A percentile compares a stretch with the other conserved stretches of the same genome.
These are phyloP conservation scores for Gephyroberyx darwinii DNA, from an alignment of 2,797 vertebrate genomes.

Conservation along the genomic window DNA sequence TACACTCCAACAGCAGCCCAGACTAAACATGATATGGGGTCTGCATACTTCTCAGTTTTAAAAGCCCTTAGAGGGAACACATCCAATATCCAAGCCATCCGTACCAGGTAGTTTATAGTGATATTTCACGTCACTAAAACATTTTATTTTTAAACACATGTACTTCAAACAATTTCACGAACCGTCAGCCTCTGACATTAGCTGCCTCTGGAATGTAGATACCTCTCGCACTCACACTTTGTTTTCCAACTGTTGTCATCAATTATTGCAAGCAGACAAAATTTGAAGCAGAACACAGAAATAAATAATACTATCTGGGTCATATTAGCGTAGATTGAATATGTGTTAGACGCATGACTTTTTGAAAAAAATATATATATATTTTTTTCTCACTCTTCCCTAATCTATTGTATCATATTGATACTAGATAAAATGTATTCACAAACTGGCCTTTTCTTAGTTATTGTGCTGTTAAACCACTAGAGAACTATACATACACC, in stretches of 20 bases:
- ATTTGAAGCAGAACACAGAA: slow-evolving; percentile 4
- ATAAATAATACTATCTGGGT: not conserved
- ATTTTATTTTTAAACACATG: slow-evolving; percentile 20
- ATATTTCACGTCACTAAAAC: slow-evolving; percentile 3
- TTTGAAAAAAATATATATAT: not conserved
- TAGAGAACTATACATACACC: not conserved
- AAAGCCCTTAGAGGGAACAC: slow-evolving; percentile 23
- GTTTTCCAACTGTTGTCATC: slow-evolving; percentile 18
- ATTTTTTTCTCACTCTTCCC: not conserved
- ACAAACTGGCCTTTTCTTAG: not conserved
- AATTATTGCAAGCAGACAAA: not conserved
- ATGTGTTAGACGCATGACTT: not conserved
- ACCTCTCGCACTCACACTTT: slow-evolving; percentile 8
- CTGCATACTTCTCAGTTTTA: slow-evolving; percentile 9
- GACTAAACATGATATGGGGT: slow-evolving; percentile 53
- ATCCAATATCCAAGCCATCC: slow-evolving; percentile 20
- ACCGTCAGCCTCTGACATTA: not conserved
- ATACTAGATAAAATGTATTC: not conserved
- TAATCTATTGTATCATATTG: not conserved
- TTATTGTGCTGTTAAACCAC: not conserved
- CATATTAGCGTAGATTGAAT: not conserved
- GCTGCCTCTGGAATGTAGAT: not conserved
- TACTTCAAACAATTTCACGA: slow-evolving; percentile 9
- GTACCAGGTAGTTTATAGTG: not conserved
- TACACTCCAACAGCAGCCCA: slow-evolving; percentile 34